Percentiles rank a stretch among this genome's conserved stretches.
Evolutionary conservation across 1,140 invertebrate genomes (phyloP).

Genomic region (Hetaerina americana): DNA sequence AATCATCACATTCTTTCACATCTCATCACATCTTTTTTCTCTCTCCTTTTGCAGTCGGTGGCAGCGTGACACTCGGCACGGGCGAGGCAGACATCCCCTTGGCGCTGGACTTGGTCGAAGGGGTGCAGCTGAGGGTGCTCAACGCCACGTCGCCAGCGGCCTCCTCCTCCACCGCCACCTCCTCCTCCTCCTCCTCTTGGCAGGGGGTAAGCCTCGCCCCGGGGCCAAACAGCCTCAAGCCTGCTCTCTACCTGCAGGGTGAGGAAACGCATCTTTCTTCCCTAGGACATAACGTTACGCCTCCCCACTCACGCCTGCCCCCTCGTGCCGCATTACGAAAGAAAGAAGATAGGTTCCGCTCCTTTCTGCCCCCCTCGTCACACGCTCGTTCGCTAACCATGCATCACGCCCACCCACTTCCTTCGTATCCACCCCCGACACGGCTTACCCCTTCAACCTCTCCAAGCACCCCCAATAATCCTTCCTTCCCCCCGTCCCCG

Average conservation of each 20-base stretch:
- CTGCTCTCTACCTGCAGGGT: slow-evolving; percentile 50
- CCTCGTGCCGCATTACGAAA: too few relatives aligned
- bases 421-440: too few relatives aligned
- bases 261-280: slow-evolving; percentile 17
- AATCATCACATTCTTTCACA: too few relatives aligned
- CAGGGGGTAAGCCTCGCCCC: slow-evolving; percentile 43
- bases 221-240: slow-evolving; percentile 46
- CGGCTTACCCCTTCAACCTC: too few relatives aligned
- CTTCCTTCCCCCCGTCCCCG: too few relatives aligned
- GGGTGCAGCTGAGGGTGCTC: neutral
- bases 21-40: neutral
- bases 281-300: neutral
- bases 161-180: too few relatives aligned
- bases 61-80: neutral
- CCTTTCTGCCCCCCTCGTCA: too few relatives aligned
- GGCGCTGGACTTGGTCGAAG: neutral
- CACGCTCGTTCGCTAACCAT: too few relatives aligned
- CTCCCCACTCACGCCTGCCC: neutral
- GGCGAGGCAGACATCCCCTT: neutral
- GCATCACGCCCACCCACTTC: too few relatives aligned
- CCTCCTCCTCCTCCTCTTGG: slow-evolving; percentile 40
- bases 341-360: too few relatives aligned
- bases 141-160: neutral
- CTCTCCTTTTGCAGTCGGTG: neutral
- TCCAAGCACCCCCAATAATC: too few relatives aligned